phyloP scores from a whole-genome alignment of 2,113 vertebrate species.

The Sinocyclocheilus maitianheensis region DNA sequence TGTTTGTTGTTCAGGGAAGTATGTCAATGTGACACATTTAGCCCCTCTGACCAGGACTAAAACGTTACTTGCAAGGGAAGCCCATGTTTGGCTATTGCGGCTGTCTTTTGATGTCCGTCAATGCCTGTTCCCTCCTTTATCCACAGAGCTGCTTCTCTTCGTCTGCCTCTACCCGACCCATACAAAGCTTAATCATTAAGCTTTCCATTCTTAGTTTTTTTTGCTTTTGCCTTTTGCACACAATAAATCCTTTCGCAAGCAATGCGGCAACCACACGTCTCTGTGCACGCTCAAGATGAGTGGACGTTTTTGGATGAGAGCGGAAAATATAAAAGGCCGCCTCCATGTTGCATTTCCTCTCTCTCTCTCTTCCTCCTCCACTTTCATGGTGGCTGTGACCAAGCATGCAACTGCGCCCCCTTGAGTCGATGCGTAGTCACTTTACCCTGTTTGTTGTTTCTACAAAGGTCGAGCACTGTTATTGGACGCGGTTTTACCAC shows the following conservation, averaged over 20 bases:
- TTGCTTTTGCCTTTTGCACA: not conserved
- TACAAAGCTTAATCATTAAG: constrained; percentile 15
- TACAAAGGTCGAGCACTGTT: constrained; percentile 59
- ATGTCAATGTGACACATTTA: constrained; percentile 50
- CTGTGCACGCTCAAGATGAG: not conserved
- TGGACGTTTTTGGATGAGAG: constrained; percentile 42
- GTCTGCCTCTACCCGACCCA: not conserved
- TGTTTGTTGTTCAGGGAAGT: constrained; percentile 41
- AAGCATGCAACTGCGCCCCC: constrained; percentile 68
- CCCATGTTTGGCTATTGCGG: constrained; percentile 30
- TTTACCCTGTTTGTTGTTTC: constrained; percentile 57
- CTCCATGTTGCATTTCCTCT: constrained; percentile 62
- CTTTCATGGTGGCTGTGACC: too few species aligned
- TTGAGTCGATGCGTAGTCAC: constrained; percentile 66
- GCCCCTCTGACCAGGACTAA: constrained; percentile 44
- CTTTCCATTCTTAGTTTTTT: not conserved
- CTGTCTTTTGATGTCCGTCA: constrained; percentile 19
- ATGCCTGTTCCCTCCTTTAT: constrained; percentile 32
- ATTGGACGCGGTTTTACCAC: constrained; percentile 53
- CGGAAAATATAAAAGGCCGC: constrained; percentile 61
- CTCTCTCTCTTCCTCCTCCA: constrained; percentile 4
- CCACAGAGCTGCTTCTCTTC: not conserved
- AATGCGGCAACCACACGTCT: not conserved
- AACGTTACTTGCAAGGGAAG: constrained; percentile 26
- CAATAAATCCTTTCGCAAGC: not conserved